Evolutionary conservation across 2,888 invertebrate species (phyloP).

Genomic region (Hartigia nigra): DNA sequence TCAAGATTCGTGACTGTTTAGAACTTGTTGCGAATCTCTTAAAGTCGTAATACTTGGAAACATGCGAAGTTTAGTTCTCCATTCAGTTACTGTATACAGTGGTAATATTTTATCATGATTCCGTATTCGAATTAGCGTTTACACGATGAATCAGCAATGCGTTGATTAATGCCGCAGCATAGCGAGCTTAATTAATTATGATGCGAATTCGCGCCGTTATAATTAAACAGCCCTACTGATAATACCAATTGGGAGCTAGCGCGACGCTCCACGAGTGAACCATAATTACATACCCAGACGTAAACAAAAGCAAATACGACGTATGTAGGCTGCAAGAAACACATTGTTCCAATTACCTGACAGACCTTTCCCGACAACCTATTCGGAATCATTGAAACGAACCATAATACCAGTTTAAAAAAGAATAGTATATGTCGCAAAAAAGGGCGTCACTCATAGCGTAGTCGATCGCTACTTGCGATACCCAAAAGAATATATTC

Average conservation of each 20-base stretch:
- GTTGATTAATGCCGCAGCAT: background rate
- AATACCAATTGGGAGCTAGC: background rate
- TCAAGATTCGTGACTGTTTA: background rate
- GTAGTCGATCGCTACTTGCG: background rate
- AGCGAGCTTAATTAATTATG: background rate
- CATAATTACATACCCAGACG: background rate
- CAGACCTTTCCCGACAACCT: background rate
- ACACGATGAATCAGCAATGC: slow-evolving; percentile 1
- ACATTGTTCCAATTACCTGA: background rate
- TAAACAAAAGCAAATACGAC: background rate
- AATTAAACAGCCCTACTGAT: background rate
- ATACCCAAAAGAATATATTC: background rate
- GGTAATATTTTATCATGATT: background rate
- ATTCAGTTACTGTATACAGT: background rate
- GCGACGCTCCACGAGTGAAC: background rate
- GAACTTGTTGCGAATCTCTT: background rate
- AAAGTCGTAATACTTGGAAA: background rate
- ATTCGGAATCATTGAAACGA: background rate
- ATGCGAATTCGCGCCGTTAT: background rate
- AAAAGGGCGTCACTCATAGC: background rate
- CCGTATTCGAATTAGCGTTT: background rate
- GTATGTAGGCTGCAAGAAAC: background rate
- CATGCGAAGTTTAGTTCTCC: background rate
- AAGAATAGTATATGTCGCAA: background rate
- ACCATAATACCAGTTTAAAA: background rate